These are phyloP conservation scores for Solenodon paradoxus DNA, from an alignment of 2,113 vertebrate species.

Conservation along the genomic window DNA sequence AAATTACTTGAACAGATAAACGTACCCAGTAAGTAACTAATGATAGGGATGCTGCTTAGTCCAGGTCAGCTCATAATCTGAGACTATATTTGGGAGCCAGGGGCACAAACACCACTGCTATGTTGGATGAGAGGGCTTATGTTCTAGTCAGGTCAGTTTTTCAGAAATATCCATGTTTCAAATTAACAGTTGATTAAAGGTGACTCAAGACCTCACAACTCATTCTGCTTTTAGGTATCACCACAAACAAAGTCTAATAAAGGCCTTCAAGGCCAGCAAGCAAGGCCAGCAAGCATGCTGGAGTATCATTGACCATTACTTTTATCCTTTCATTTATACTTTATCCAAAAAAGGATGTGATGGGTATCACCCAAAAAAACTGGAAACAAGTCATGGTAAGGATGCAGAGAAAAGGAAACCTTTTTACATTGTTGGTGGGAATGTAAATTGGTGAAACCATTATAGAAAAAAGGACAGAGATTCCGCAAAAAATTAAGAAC, in stretches of 20 bases:
- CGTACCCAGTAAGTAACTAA: neutral
- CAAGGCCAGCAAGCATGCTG: neutral
- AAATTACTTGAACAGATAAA: constrained; percentile 12
- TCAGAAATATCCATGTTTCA: neutral
- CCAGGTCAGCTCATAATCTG: neutral
- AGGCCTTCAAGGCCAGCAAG: neutral
- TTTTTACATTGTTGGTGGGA: too few relatives aligned
- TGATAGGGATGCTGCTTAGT: neutral
- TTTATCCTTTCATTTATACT: constrained; percentile 18
- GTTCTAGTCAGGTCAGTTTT: neutral
- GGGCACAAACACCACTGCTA: neutral
- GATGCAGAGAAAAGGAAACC: too few relatives aligned
- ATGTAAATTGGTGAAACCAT: too few relatives aligned
- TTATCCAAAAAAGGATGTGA: neutral
- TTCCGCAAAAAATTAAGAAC: too few relatives aligned
- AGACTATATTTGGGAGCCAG: neutral
- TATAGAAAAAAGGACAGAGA: too few relatives aligned
- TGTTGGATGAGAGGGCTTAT: neutral
- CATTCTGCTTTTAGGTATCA: neutral
- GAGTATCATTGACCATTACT: neutral
- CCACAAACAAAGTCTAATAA: neutral
- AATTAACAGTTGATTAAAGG: neutral
- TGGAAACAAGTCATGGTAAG: too few relatives aligned
- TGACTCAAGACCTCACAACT: neutral
- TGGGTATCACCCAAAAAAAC: too few relatives aligned